Percentiles rank a stretch among this genome's conserved stretches.
phyloP scores from a whole-genome alignment of 1,140 invertebrate species.

The Campoletis sonorensis region DNA sequence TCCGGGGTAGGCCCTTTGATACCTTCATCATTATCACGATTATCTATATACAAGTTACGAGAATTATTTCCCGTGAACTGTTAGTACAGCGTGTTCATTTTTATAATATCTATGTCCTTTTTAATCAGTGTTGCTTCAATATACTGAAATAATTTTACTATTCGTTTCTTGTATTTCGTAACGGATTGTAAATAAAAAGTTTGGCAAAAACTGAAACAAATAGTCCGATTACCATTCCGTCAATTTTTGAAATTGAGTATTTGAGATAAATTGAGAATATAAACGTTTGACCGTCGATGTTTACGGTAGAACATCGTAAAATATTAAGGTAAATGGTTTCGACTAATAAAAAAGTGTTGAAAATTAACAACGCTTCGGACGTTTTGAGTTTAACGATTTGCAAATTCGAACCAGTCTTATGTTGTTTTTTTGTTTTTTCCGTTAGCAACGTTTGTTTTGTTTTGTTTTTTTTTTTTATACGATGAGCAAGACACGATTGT shows the following conservation, averaged over 20 bases:
- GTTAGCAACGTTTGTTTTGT: too few species aligned
- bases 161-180: background rate
- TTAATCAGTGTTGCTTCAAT: background rate
- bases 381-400: background rate
- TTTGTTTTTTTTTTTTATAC: background rate
- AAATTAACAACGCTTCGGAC: background rate
- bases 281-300: background rate
- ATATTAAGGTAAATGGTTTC: background rate
- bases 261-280: background rate
- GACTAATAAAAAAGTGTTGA: background rate
- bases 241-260: conserved; percentile 28
- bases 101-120: background rate
- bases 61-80: conserved; percentile 4
- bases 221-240: conserved; percentile 1
- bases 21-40: conserved; percentile 14
- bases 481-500: background rate
- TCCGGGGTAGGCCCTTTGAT: conserved; percentile 29
- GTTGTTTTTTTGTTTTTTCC: background rate
- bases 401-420: background rate
- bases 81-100: too few species aligned
- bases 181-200: background rate
- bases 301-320: conserved; percentile 9
- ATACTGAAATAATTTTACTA: background rate
- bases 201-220: too few species aligned
- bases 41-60: conserved; percentile 35